phyloP scores from a whole-genome alignment of 2,888 invertebrate species.

The Stenotaenia linearis region DNA sequence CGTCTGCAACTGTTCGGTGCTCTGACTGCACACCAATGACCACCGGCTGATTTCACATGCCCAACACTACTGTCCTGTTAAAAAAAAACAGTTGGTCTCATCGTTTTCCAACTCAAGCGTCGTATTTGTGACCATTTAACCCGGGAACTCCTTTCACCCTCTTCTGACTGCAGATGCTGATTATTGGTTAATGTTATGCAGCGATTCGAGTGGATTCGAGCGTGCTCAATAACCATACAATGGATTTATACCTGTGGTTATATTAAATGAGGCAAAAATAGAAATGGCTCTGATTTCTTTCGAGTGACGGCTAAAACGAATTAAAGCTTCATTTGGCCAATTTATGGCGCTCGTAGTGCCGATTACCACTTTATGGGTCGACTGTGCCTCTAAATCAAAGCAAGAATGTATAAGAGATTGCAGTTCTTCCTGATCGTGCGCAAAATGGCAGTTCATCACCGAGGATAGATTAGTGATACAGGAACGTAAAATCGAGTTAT shows the following conservation, averaged over 20 bases:
- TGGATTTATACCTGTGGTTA: neutral
- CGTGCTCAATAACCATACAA: neutral
- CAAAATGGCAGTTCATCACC: too few relatives aligned
- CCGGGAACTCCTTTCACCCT: neutral
- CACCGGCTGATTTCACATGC: neutral
- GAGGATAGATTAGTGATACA: too few relatives aligned
- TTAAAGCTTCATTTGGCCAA: too few relatives aligned
- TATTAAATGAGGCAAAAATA: neutral
- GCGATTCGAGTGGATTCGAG: neutral
- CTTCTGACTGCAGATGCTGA: neutral
- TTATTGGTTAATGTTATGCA: neutral
- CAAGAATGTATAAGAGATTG: too few relatives aligned
- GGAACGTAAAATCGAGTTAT: too few relatives aligned
- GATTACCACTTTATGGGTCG: too few relatives aligned
- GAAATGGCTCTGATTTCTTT: neutral
- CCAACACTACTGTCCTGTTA: neutral
- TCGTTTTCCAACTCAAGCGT: neutral
- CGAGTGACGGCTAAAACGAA: neutral
- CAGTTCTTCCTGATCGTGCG: too few relatives aligned
- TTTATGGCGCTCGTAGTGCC: too few relatives aligned
- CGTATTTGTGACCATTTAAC: neutral
- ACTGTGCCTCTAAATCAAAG: too few relatives aligned
- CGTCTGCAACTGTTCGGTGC: neutral
- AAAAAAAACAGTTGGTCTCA: neutral
- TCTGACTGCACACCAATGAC: neutral